Evolutionary conservation across 2,797 vertebrate genomes (phyloP).

Genomic region (Silurus aristotelis): DNA sequence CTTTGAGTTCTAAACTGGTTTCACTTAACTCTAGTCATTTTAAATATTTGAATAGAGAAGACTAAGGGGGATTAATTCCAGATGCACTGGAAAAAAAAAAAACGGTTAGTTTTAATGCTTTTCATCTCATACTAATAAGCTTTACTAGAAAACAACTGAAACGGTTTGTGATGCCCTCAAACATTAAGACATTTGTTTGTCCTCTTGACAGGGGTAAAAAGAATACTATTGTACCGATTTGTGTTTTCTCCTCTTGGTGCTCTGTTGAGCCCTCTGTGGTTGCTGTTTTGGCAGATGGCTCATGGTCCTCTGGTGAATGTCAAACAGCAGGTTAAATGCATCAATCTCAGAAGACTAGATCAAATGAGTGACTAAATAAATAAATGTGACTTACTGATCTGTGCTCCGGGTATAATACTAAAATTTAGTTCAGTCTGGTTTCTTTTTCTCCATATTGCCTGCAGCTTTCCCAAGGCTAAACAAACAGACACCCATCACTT

Average conservation of each 20-base stretch:
- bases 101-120: too few relatives aligned
- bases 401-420: not conserved
- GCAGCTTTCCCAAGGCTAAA: conserved; percentile 20
- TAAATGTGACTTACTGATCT: not conserved
- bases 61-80: not conserved
- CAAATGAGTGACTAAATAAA: not conserved
- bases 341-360: not conserved
- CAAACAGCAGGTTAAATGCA: not conserved
- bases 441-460: not conserved
- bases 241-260: not conserved
- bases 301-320: not conserved
- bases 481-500: not conserved
- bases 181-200: not conserved
- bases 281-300: not conserved
- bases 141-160: not conserved
- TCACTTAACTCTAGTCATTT: not conserved
- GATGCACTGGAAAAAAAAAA: too few relatives aligned
- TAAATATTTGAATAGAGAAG: not conserved
- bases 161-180: not conserved
- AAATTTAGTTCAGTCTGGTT: conserved; percentile 9
- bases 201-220: not conserved
- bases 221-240: not conserved
- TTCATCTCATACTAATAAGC: not conserved
- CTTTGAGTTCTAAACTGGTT: not conserved
- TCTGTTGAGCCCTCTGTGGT: not conserved